phyloP scores from a whole-genome alignment of 92 coral and sea anemone species.

The Micromussa lordhowensis region DNA sequence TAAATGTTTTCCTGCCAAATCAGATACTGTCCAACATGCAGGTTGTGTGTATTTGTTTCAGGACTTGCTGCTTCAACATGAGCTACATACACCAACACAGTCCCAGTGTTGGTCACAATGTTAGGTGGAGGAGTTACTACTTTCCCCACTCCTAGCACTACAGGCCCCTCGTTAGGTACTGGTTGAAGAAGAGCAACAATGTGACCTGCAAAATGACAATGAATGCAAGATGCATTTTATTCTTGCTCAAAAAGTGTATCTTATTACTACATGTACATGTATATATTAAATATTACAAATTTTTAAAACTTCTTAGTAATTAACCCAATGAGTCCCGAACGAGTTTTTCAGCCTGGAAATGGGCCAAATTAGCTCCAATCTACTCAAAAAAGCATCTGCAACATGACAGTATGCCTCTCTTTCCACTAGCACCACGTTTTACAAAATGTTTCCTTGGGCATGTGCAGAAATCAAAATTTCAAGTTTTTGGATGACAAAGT shows the following conservation, averaged over 20 bases:
- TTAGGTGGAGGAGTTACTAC: constrained; percentile 18
- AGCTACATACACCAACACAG: constrained; percentile 30
- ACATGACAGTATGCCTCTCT: no score
- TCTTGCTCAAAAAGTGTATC: not conserved
- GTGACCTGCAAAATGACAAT: not conserved
- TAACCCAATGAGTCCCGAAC: no score
- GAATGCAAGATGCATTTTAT: not conserved
- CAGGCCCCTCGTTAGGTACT: constrained; percentile 20
- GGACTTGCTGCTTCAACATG: constrained; percentile 37
- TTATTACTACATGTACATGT: no score
- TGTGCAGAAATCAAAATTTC: no score
- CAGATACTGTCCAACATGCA: constrained; percentile 30
- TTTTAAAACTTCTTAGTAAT: not conserved
- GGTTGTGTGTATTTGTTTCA: constrained; percentile 20
- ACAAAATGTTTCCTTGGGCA: no score
- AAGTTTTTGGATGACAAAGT: no score
- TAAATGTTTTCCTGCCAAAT: constrained; percentile 32
- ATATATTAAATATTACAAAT: not conserved
- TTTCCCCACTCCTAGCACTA: constrained; percentile 44
- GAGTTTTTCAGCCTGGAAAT: no score
- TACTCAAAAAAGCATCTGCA: no score
- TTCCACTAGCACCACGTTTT: no score
- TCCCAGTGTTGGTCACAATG: constrained; percentile 8
- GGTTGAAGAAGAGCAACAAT: constrained; percentile 37
- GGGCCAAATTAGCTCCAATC: no score